Evolutionary conservation across 2,797 vertebrate genomes (phyloP), one percentile per base, ranked within the genome.

Genomic region (Phrynocephalus guinanensis): DNA sequence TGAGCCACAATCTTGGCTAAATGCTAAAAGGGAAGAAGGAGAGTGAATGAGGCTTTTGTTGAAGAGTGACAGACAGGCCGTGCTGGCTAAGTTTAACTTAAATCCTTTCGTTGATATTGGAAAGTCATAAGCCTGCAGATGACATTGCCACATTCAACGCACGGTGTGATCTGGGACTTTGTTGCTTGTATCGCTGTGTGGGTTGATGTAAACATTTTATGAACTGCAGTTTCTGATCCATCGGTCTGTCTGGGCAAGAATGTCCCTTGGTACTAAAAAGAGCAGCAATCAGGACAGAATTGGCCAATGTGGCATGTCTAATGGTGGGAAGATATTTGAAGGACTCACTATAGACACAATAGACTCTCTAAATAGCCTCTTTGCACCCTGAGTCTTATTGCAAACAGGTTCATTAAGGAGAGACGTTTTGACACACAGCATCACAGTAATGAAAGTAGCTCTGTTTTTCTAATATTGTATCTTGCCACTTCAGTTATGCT

Each of bases 301-400:
- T 97, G 97, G 97, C 97, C 97, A 97, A 96, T 97, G 97, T 92
- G 95, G 97, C 97, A 97, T 97, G 96, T 97, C 97, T 97, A 97
- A 97, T 97, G 96, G 97, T 97, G 95, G 95, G 95, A 96, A 97
- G 97, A 97, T 97, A 97, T 97, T 97, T 97, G 96, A 96, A 97
- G 96, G 96, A 97, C 97, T 97, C 95, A 94, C 97, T 96, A 95
- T 96, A 97, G 97, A 97, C 97, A 97, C 97, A 97, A 97, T 97
- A 97, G 96, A 95, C 96, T 97, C 95, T 97, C 97, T 97, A 97
- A 97, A 97, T 97, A 97, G 97, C 96, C 97, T 97, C 96, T 97
- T 96, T 97, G 97, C 96, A 97, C 97, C 97, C 96, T 38, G 95
- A 96, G 97, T 97, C 97, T 97, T 97, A 97, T 97, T 97, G 97